Percentiles rank a stretch among this genome's conserved stretches.
Conservation (phyloP, 2,888 invertebrate species). For the Bimastos eiseni region DNA sequence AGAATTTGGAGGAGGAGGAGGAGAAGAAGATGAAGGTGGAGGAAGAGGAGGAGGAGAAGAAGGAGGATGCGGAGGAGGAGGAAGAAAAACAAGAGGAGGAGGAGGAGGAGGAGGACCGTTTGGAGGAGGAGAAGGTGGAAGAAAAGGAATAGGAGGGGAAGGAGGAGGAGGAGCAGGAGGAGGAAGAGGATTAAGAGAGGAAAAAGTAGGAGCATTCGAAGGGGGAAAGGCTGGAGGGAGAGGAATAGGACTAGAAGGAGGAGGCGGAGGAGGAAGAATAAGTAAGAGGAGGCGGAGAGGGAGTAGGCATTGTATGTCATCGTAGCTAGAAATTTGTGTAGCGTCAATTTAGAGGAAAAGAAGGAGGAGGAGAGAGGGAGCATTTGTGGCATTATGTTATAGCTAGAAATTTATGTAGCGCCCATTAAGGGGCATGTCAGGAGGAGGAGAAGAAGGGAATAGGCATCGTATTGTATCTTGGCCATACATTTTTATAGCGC, state of each 20-base stretch:
- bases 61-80: background rate
- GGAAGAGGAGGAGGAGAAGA: background rate
- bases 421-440: too few relatives aligned
- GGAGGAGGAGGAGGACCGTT: background rate
- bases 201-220: background rate
- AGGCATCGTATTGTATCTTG: too few relatives aligned
- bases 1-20: constrained; percentile 28
- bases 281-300: constrained; percentile 27
- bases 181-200: background rate
- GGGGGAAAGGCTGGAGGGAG: constrained; percentile 9
- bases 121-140: too few relatives aligned
- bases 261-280: constrained; percentile 21
- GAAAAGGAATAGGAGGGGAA: too few relatives aligned
- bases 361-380: too few relatives aligned
- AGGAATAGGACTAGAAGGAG: constrained; percentile 16
- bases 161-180: background rate
- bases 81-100: constrained; percentile 4
- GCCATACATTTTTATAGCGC: too few relatives aligned
- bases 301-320: constrained; percentile 26
- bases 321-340: too few relatives aligned
- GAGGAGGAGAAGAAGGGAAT: background rate
- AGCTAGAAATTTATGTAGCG: too few relatives aligned
- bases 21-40: constrained; percentile 27
- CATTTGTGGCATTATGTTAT: too few relatives aligned
- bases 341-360: too few relatives aligned